Evolutionary conservation across 2,113 vertebrate genomes (phyloP), one percentile per base, ranked within the genome.

Genomic region (Hypomesus transpacificus): DNA sequence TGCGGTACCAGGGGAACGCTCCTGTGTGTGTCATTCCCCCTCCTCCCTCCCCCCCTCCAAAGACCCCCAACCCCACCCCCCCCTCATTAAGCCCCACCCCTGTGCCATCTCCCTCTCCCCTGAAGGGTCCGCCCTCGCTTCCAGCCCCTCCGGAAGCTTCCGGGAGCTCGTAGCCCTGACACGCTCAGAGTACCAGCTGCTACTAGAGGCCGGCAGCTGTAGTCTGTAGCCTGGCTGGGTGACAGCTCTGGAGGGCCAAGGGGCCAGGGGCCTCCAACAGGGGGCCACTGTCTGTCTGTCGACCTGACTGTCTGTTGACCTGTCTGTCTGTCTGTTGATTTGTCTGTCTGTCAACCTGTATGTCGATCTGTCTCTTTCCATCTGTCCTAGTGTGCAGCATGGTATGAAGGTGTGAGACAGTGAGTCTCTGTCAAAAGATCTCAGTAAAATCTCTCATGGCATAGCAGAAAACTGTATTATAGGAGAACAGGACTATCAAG

Each of bases 151-250:
- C 26, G 4, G 17, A 46, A 11, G 9, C 39, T 46, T 63, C 17
- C 50, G 18, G 16, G 13, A 20, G 39, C 46, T 20, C 2, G 69
- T 68, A 79, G 69, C 74, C 59, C 70, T 73, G 78, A 80, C 21
- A 61, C 79, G 57, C 63, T 73, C 64, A 1, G 56, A 69, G 79
- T 75, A 75, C 65, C 53, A 78, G 78, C 63, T 71, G 56, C 78
- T 56, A 74, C 62, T 69, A 85, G 82, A 87, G 69, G 81, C 71
- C 60, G 82, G 83, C 84, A 87, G 87, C 83, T 85, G 86, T 80
- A 81, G 71, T 68, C 64, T 71, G 57, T 68, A 17, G 71, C 39
- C 0, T 62, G 71, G 65, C 66, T 82, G 68, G 53, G 17, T 80
- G 74, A 89, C 82, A 82, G 75, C 73, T 80, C 82, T 80, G 73